These are phyloP conservation scores for Cyphomyrmex costatus DNA, from an alignment of 1,140 invertebrate species.

Conservation along the genomic window DNA sequence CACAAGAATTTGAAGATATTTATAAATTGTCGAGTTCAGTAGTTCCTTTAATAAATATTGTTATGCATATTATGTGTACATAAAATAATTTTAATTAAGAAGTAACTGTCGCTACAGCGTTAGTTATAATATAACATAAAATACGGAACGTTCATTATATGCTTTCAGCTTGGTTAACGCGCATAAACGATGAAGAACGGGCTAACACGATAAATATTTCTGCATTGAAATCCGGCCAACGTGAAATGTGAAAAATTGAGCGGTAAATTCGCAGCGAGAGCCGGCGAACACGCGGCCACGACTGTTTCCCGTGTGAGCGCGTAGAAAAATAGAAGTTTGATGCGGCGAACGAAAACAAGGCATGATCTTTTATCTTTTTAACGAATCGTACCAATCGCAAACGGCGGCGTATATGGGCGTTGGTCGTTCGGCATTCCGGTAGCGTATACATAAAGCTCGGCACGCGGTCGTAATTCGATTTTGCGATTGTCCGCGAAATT, in stretches of 20 bases:
- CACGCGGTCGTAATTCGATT: conserved; percentile 61
- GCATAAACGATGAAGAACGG: conserved; percentile 11
- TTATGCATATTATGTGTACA: too few relatives aligned
- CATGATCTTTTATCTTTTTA: conserved; percentile 62
- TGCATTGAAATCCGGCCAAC: conserved; percentile 54
- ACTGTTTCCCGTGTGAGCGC: neutral
- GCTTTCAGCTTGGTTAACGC: conserved; percentile 27
- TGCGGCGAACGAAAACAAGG: conserved; percentile 51
- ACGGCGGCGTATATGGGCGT: conserved; percentile 14
- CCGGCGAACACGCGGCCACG: neutral
- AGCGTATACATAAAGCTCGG: conserved; percentile 58
- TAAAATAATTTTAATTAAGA: neutral
- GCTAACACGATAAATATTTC: conserved; percentile 56
- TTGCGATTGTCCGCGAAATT: conserved; percentile 67
- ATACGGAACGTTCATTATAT: conserved; percentile 30
- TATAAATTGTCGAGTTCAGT: neutral
- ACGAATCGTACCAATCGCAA: conserved; percentile 28
- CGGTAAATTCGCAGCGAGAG: conserved; percentile 40
- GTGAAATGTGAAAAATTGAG: conserved; percentile 56
- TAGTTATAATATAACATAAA: conserved; percentile 18
- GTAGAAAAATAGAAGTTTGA: conserved; percentile 51
- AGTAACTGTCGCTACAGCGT: neutral
- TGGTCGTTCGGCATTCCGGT: conserved; percentile 10
- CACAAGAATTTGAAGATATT: neutral
- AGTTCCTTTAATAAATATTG: neutral